A percentile compares a stretch with the other conserved stretches of the same genome.
phyloP scores from a whole-genome alignment of 2,888 invertebrate genomes.

The Tromatobia lineatoria region DNA sequence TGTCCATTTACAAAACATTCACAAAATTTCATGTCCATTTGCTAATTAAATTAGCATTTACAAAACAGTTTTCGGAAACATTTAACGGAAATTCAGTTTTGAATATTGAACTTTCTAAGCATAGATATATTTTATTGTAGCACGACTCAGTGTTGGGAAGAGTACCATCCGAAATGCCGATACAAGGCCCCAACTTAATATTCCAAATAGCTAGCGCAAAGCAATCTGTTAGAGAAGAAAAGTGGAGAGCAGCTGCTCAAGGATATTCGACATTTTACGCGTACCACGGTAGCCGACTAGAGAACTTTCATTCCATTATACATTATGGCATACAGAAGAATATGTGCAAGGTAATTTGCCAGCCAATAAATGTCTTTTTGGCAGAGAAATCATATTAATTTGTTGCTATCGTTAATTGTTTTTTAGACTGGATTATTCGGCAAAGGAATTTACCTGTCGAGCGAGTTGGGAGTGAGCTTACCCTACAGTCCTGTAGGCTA shows the following conservation, averaged over 20 bases:
- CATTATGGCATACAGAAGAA: slow-evolving; percentile 92
- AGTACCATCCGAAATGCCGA: slow-evolving; percentile 85
- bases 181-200: slow-evolving; percentile 88
- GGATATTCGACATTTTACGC: slow-evolving; percentile 89
- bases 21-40: not conserved
- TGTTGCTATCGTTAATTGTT: slow-evolving; percentile 80
- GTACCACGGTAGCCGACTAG: slow-evolving; percentile 93
- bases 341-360: slow-evolving; percentile 87
- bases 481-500: slow-evolving; percentile 91
- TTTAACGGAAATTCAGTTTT: too few relatives aligned
- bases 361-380: slow-evolving; percentile 5
- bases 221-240: slow-evolving; percentile 87
- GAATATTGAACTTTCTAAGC: not conserved
- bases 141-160: slow-evolving; percentile 87
- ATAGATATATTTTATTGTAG: slow-evolving; percentile 82
- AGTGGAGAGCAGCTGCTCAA: slow-evolving; percentile 88
- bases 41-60: not conserved
- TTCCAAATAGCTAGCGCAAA: slow-evolving; percentile 88
- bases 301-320: slow-evolving; percentile 93
- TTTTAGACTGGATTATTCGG: slow-evolving; percentile 87
- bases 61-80: too few relatives aligned
- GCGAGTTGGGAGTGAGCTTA: slow-evolving; percentile 91
- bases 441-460: slow-evolving; percentile 91
- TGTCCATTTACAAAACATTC: too few relatives aligned
- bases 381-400: not conserved